These are phyloP conservation scores for Camponotus vicinus DNA, from an alignment of 1,140 invertebrate species.

Conservation along the genomic window DNA sequence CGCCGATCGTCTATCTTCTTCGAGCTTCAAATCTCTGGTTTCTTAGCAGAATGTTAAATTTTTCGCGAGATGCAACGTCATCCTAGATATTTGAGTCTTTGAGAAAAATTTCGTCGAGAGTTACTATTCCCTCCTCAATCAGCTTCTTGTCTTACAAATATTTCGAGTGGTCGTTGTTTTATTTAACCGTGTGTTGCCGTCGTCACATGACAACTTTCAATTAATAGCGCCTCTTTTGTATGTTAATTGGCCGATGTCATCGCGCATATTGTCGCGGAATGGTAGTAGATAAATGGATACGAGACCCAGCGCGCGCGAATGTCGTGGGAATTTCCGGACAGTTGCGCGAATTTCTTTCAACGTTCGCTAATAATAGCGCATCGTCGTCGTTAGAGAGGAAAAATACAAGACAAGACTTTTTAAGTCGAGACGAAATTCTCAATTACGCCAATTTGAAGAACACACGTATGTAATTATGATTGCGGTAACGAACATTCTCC, in stretches of 20 bases:
- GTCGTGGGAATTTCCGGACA: slow-evolving; percentile 54
- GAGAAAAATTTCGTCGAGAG: not conserved
- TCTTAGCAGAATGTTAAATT: not conserved
- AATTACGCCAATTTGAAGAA: not conserved
- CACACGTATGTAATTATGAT: not conserved
- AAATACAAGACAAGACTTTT: not conserved
- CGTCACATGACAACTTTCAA: slow-evolving; percentile 6
- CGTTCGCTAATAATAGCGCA: not conserved
- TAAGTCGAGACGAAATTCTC: not conserved
- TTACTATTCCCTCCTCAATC: slow-evolving; percentile 5
- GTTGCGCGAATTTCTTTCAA: slow-evolving; percentile 43
- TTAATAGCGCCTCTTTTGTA: slow-evolving; percentile 57
- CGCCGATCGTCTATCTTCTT: not conserved
- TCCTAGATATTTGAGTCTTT: not conserved
- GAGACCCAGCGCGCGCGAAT: slow-evolving; percentile 23
- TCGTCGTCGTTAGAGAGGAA: not conserved
- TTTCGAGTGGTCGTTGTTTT: not conserved
- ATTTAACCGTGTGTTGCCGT: not conserved
- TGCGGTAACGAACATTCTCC: too few species aligned
- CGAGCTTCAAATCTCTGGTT: not conserved
- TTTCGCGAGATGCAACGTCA: not conserved
- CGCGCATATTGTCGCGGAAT: slow-evolving; percentile 10
- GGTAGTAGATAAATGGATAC: slow-evolving; percentile 36
- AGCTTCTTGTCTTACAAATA: not conserved
- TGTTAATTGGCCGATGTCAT: slow-evolving; percentile 51